phyloP scores from a whole-genome alignment of 2,888 invertebrate species.

The Chrysodeixis includens region DNA sequence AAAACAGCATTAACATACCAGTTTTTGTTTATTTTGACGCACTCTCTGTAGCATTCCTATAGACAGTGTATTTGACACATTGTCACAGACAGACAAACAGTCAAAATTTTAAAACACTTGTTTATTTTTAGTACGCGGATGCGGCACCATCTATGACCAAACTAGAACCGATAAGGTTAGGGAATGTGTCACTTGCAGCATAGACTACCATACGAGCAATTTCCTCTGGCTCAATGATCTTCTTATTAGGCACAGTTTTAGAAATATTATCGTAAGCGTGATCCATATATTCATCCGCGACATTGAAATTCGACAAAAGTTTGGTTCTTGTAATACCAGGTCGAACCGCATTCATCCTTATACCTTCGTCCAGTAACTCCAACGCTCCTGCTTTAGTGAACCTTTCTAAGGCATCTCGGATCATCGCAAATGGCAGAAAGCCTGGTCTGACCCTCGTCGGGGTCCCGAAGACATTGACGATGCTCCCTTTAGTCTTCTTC shows the following conservation, averaged over 20 bases:
- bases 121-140: slow-evolving; percentile 55
- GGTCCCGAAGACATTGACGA: slow-evolving; percentile 74
- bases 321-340: slow-evolving; percentile 77
- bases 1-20: slow-evolving; percentile 30
- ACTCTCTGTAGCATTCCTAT: not conserved
- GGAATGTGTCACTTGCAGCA: slow-evolving; percentile 70
- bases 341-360: slow-evolving; percentile 77
- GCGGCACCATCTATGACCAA: slow-evolving; percentile 71
- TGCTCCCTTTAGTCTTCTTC: slow-evolving; percentile 71
- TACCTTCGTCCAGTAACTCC: slow-evolving; percentile 73
- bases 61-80: not conserved
- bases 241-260: slow-evolving; percentile 65
- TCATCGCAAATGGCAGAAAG: slow-evolving; percentile 70
- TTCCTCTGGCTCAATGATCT: slow-evolving; percentile 74
- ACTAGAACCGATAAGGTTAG: slow-evolving; percentile 71
- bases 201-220: slow-evolving; percentile 75
- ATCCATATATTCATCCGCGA: slow-evolving; percentile 68
- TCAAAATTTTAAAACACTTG: not conserved
- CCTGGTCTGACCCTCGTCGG: slow-evolving; percentile 71
- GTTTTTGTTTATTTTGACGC: slow-evolving; percentile 14
- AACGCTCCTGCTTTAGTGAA: slow-evolving; percentile 74
- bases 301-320: slow-evolving; percentile 71
- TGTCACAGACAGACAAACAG: not conserved
- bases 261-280: slow-evolving; percentile 66
- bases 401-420: slow-evolving; percentile 70